Conservation (phyloP, 2,113 vertebrate genomes). For the Lamprotornis superbus region DNA sequence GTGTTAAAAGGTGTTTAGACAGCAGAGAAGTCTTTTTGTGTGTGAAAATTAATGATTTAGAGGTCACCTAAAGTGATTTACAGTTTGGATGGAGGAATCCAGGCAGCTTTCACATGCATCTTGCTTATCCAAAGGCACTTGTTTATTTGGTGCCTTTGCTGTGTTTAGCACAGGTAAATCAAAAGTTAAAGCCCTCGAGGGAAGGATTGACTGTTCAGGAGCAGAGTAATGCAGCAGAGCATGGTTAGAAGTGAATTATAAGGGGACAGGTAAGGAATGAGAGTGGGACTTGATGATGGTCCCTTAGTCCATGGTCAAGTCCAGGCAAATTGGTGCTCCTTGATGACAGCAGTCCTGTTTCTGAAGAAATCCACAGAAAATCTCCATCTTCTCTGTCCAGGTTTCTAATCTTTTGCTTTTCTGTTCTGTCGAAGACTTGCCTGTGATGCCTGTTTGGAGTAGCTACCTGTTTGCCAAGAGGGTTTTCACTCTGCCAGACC, state of each 20-base stretch:
- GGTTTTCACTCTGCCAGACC: not conserved
- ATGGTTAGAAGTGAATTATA: not conserved
- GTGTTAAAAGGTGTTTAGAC: not conserved
- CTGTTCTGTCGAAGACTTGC: not conserved
- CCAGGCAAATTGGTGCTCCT: not conserved
- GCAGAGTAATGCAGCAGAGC: not conserved
- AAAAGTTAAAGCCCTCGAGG: not conserved
- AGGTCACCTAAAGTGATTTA: not conserved
- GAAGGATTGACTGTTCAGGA: not conserved
- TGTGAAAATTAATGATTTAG: not conserved
- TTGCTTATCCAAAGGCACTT: not conserved
- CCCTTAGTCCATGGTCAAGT: not conserved
- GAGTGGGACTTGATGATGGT: not conserved
- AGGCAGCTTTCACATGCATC: not conserved
- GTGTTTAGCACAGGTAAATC: rapidly evolving
- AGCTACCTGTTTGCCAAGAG: not conserved
- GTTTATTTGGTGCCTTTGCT: not conserved
- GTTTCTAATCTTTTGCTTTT: not conserved
- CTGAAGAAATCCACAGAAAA: not conserved
- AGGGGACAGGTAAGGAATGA: not conserved
- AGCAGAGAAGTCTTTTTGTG: not conserved
- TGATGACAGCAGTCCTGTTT: not conserved
- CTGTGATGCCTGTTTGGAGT: not conserved
- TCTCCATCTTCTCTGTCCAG: not conserved
- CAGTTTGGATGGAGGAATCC: not conserved